A percentile compares a stretch with the other conserved stretches of the same genome.
These are phyloP conservation scores for Promerops cafer DNA, from an alignment of 2,113 vertebrate species.

Conservation along the genomic window DNA sequence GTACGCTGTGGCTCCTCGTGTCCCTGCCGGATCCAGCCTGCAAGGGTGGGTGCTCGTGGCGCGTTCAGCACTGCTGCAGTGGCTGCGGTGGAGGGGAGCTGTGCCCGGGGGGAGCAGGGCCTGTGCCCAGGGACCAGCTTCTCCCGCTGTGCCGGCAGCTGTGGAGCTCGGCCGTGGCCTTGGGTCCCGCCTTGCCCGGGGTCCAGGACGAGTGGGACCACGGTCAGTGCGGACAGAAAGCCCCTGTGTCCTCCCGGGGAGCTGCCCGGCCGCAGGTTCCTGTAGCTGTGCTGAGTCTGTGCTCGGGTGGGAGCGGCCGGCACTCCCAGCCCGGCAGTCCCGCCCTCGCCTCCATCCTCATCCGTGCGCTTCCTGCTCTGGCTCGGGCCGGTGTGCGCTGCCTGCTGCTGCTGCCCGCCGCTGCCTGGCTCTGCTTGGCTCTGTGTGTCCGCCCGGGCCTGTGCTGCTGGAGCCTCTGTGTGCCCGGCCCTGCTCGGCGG, in stretches of 20 bases:
- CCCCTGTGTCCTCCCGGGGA: fast-evolving
- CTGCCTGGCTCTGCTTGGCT: slow-evolving; percentile 60
- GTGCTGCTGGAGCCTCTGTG: neutral
- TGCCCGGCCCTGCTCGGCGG: neutral
- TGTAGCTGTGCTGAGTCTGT: fast-evolving
- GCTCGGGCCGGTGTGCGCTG: neutral
- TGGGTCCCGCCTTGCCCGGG: fast-evolving
- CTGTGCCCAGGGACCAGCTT: neutral
- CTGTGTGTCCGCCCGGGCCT: neutral
- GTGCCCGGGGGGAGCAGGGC: fast-evolving
- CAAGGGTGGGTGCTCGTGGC: neutral
- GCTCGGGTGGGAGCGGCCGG: neutral
- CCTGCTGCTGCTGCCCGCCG: neutral
- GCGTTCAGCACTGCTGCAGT: fast-evolving
- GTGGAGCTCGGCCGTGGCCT: fast-evolving
- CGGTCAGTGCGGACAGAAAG: neutral
- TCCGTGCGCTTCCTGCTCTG: neutral
- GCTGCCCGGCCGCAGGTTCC: neutral
- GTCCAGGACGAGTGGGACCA: fast-evolving
- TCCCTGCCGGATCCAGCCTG: fast-evolving
- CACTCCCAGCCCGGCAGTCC: neutral
- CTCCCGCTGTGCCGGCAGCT: neutral
- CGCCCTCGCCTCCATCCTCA: neutral
- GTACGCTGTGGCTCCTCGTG: fast-evolving
- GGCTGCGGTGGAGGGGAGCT: neutral